phyloP scores from a whole-genome alignment of 23 tunicate species.

The Ciona savignyi region DNA sequence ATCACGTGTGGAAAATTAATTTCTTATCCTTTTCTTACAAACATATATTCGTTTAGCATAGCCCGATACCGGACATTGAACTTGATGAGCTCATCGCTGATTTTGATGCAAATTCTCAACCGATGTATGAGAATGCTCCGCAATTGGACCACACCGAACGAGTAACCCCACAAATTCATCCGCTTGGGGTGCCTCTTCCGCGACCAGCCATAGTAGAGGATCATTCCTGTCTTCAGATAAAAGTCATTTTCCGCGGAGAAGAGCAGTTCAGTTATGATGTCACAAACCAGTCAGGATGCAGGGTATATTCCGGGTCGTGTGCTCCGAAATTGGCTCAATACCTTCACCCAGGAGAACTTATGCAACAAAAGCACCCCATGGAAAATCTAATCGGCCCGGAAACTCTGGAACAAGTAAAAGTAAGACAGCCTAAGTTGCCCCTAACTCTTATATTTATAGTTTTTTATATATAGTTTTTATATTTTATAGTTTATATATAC shows the following conservation, averaged over 20 bases:
- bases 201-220: neutral
- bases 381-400: neutral
- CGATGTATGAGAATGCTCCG: no score
- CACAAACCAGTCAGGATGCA: neutral
- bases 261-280: neutral
- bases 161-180: neutral
- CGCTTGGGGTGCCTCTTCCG: neutral
- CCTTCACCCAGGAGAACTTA: neutral
- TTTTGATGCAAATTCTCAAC: no score
- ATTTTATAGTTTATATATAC: no score
- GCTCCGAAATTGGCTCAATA: neutral
- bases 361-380: neutral
- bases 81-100: no score
- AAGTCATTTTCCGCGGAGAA: neutral
- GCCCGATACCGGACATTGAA: no score
- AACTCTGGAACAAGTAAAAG: neutral
- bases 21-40: no score
- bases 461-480: no score
- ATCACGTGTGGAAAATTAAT: no score
- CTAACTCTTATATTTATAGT: no score
- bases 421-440: no score
- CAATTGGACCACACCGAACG: no score
- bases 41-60: no score
- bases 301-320: neutral
- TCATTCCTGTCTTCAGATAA: neutral